Base-by-base conservation (phyloP, 2,797 vertebrate genomes). In the Brotula barbata region DNA sequence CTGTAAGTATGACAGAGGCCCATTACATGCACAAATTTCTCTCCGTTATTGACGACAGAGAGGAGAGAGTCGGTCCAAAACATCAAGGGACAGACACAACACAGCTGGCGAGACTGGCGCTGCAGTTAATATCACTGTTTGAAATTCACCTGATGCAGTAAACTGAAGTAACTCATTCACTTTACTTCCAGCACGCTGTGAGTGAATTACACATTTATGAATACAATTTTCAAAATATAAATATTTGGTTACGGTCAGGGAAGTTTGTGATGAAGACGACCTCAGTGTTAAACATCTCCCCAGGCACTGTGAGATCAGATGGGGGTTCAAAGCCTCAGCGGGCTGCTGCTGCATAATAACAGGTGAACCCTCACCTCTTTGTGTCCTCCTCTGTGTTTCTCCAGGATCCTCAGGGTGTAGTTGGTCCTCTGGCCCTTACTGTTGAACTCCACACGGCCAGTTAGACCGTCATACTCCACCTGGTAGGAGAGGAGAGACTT, bases 381-480 rank as follows among this genome's bases (percentile, higher is more conserved):
- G 82, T 95, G 94, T 57, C 95, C 94, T 67, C 92, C 88, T 48
- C 88, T 84, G 65, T 93, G 92, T 80, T 94, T 95, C 85, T 97
- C 95, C 77, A 97, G 87, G 81, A 97, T 94, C 69, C 92, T 87
- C 75, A 97, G 85, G 49, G 93, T 95, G 77, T 97, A 97, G 90
- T 97, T 97, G 80, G 94, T 96, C 77, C 95, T 92, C 85, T 97
- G 95, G 58, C 95, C 95, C 91, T 96, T 96, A 89, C 94, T 97
- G 92, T 97, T 96, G 86, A 97, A 97, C 83, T 96, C 95, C 22
- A 96, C 94, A 1, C 90, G 90, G 8, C 95, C 94, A 0, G 94
- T 95, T 86, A 96, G 89, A 70, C 95, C 95, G 0, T 95, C 94
- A 57, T 94, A 96, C 92, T 95, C 95, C 89, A 95, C 94, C 94